Conservation (phyloP, 1,140 invertebrate species). For the Drosophila melanica region DNA sequence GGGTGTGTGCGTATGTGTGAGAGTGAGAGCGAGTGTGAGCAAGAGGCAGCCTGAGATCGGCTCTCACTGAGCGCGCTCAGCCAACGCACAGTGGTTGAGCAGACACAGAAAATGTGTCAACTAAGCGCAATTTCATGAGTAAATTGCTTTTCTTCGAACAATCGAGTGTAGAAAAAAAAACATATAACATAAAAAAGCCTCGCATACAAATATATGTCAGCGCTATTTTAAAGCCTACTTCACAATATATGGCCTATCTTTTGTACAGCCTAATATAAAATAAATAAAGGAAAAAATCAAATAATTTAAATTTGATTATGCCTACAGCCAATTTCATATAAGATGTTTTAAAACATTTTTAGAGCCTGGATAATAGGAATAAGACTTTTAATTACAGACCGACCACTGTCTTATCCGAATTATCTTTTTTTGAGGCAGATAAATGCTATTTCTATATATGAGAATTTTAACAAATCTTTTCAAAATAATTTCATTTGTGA, state of each 20-base stretch:
- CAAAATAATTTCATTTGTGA: too few relatives aligned
- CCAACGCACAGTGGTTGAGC: constrained; percentile 28
- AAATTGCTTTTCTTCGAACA: background rate
- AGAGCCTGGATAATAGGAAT: too few relatives aligned
- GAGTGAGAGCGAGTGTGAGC: constrained; percentile 1
- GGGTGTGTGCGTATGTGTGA: constrained; percentile 1
- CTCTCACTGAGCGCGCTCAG: constrained; percentile 19
- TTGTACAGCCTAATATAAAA: background rate
- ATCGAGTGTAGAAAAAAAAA: background rate
- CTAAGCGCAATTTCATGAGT: background rate
- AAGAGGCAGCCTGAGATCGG: constrained; percentile 8
- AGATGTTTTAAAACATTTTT: too few relatives aligned
- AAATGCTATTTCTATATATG: too few relatives aligned
- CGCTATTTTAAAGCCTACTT: background rate
- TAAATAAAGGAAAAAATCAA: background rate
- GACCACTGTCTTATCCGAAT: too few relatives aligned
- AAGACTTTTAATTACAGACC: too few relatives aligned
- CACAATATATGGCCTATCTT: background rate
- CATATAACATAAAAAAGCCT: background rate
- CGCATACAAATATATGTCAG: too few relatives aligned
- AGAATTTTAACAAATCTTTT: too few relatives aligned
- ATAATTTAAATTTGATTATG: too few relatives aligned
- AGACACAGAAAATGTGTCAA: constrained; percentile 6
- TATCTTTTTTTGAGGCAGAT: too few relatives aligned
- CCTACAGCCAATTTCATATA: too few relatives aligned